These are phyloP conservation scores for Cuculus canorus DNA, from an alignment of 2,797 vertebrate species.

Conservation along the genomic window DNA sequence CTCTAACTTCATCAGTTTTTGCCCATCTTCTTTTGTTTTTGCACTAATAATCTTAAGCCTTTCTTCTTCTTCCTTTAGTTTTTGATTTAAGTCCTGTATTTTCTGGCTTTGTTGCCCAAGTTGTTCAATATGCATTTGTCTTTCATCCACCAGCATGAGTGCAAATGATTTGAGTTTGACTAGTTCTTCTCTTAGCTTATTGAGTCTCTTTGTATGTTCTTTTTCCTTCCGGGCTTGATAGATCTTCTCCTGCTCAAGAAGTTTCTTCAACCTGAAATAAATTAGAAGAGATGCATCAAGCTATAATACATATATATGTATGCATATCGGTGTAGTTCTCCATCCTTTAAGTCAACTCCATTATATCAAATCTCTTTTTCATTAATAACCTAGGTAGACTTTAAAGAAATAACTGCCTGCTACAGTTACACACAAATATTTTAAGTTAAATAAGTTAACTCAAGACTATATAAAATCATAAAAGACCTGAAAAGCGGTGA, in stretches of 20 bases:
- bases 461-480: not conserved
- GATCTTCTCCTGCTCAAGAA: conserved; percentile 95
- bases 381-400: not conserved
- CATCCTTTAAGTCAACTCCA: not conserved
- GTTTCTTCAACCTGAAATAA: conserved; percentile 87
- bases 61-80: conserved; percentile 88
- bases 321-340: not conserved
- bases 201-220: conserved; percentile 87
- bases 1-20: conserved; percentile 88
- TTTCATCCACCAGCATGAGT: conserved; percentile 95
- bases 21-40: conserved; percentile 85
- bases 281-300: not conserved
- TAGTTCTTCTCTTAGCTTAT: conserved; percentile 89
- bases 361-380: not conserved
- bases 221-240: conserved; percentile 93
- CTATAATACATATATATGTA: not conserved
- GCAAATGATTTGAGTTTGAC: conserved; percentile 94
- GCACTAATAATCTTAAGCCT: conserved; percentile 77
- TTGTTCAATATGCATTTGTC: conserved; percentile 92
- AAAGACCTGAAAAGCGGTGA: not conserved
- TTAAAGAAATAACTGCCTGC: not conserved
- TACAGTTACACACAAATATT: not conserved
- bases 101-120: conserved; percentile 91
- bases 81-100: conserved; percentile 88
- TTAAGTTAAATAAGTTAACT: not conserved